Base-by-base conservation (phyloP, 2,797 vertebrate species). In the Mormyrops attenuatus region DNA sequence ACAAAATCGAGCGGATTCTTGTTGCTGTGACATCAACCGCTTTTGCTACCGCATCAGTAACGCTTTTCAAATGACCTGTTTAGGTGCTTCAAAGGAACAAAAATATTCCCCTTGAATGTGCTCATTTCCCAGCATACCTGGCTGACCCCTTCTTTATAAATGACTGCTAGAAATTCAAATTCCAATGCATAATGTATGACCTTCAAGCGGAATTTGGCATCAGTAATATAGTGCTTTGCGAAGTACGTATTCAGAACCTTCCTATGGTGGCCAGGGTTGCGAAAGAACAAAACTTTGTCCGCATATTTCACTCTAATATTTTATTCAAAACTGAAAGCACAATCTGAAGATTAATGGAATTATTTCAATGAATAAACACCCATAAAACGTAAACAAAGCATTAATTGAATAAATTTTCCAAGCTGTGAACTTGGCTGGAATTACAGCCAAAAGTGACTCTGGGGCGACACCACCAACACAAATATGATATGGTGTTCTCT, bases 1-100 rank as follows among this genome's bases (percentile, higher is more conserved):
- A 95, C 92, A 30, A 30, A 80, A 8, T n/a, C 7, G 73, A 47
- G 73, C 0, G 34, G 34, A 41, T 47, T 52, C 49, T 49, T 8
- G 47, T 15, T 17, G 82, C 44, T 85, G n/a, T 85, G 82, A 80
- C 34, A 44, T 85, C 26, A 30, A 30, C 26, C 26, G 26, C 26
- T 30, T 30, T 30, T 30, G 26, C 9, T 30, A 26, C 44, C 1
- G n/a, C 49, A 47, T 82, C 77, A 49, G 38, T 44, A 22, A 85
- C 82, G 17, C 38, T 41, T 87, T 87, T 41, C n/a, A 15, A 52
- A 49, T 85, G 15, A 80, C 47, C n/a, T 85, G 22, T 47, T 52
- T 52, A 47, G 82, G 41, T n/a, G 34, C 66, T 69, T 26, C 30
- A 69, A 26, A n/a, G 17, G 55, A 57, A n/a, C 82, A 85, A 47